These are phyloP conservation scores for Ficedula albicollis DNA, from an alignment of 2,797 vertebrate genomes.

Conservation along the genomic window DNA sequence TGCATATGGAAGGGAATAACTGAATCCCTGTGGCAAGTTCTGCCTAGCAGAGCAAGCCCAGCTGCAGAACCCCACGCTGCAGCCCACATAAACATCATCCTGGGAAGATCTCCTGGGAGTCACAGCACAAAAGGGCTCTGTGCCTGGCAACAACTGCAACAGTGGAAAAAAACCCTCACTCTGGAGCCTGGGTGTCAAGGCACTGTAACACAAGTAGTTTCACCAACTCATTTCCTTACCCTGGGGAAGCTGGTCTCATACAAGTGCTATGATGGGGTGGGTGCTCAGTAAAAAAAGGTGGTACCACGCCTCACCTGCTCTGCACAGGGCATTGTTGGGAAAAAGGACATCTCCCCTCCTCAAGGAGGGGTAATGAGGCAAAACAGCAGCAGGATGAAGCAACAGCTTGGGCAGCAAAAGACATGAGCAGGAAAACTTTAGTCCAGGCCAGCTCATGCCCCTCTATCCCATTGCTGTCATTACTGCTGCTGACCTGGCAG, in stretches of 20 bases:
- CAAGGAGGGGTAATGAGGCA: neutral
- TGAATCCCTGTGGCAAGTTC: neutral
- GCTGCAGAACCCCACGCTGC: neutral
- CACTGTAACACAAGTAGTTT: neutral
- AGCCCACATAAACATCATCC: neutral
- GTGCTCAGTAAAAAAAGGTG: accelerated
- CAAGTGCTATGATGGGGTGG: neutral
- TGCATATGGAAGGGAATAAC: neutral
- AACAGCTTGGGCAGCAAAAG: neutral
- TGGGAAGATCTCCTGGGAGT: neutral
- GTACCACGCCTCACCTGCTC: neutral
- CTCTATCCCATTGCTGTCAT: neutral
- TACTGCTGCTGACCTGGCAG: neutral
- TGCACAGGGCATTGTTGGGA: neutral
- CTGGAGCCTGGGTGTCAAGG: neutral
- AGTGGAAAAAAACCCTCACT: neutral
- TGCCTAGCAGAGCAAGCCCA: neutral
- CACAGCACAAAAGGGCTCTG: neutral
- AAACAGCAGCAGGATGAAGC: neutral
- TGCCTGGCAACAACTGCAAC: neutral
- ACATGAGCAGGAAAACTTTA: neutral
- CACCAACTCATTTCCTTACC: neutral
- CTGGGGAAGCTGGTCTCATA: neutral
- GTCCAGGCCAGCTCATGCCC: neutral
- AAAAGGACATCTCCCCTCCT: neutral